Conservation (phyloP, 2,888 invertebrate species). For the Malthinus seriepunctatus region DNA sequence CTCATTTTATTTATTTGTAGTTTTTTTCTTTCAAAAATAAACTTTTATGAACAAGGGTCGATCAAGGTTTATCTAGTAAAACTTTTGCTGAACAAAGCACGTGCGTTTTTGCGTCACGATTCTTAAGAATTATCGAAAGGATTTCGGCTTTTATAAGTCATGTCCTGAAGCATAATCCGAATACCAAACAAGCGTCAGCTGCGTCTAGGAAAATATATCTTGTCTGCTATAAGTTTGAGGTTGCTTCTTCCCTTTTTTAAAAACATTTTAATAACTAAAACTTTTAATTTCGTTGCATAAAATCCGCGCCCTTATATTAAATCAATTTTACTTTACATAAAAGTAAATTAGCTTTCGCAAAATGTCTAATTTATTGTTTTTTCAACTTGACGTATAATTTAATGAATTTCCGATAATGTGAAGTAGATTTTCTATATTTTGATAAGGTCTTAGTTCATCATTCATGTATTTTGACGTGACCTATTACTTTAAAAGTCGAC, state of each 20-base stretch:
- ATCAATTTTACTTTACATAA: too few species aligned
- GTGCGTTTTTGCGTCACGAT: conserved; percentile 30
- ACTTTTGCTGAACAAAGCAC: conserved; percentile 26
- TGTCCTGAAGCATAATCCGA: conserved; percentile 41
- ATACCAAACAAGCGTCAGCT: conserved; percentile 46
- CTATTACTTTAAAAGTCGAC: conserved; percentile 7
- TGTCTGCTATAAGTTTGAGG: conserved; percentile 12
- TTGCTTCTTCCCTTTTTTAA: not conserved
- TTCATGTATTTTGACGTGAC: conserved; percentile 12
- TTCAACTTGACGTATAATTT: conserved; percentile 6
- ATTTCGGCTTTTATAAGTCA: conserved; percentile 41
- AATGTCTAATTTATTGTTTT: not conserved
- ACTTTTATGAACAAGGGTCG: conserved; percentile 15
- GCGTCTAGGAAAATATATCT: conserved; percentile 19
- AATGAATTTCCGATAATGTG: conserved; percentile 17
- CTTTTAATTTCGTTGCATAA: too few species aligned
- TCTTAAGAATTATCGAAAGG: conserved; percentile 41
- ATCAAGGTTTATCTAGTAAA: conserved; percentile 12
- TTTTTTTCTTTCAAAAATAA: conserved; percentile 5
- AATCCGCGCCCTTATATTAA: too few species aligned
- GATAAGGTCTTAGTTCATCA: conserved; percentile 14
- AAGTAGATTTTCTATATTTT: conserved; percentile 10
- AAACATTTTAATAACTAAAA: not conserved
- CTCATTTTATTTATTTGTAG: conserved; percentile 2
- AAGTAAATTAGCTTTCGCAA: too few species aligned